Percentiles rank a stretch among this genome's conserved stretches.
Evolutionary conservation across 2,888 invertebrate species (phyloP).

Genomic region (Onchidella celtica): DNA sequence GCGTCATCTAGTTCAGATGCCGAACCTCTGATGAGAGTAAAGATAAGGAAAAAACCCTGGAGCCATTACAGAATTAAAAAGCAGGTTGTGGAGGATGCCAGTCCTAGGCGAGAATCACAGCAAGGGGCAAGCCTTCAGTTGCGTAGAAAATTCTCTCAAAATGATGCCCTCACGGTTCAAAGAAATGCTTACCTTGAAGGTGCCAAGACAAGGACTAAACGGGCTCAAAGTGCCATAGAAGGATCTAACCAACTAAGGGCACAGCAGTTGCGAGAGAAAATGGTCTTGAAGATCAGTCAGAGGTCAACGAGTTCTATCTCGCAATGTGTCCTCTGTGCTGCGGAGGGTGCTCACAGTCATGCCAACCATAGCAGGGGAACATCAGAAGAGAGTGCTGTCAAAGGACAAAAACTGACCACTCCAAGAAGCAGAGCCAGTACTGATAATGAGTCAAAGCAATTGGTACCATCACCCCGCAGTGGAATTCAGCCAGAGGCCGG

Average conservation of each 20-base stretch:
- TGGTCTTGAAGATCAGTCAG: too few species aligned
- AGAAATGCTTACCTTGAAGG: constrained; percentile 13
- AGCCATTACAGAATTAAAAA: constrained; percentile 1
- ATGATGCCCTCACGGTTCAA: constrained; percentile 22
- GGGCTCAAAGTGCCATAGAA: constrained; percentile 22
- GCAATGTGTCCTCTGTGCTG: constrained; percentile 21
- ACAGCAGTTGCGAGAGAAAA: neutral
- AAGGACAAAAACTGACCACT: neutral
- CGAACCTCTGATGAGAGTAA: constrained; percentile 1
- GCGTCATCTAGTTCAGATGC: neutral
- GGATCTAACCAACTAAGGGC: neutral
- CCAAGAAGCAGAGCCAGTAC: too few species aligned
- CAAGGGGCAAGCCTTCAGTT: neutral
- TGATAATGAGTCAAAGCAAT: too few species aligned
- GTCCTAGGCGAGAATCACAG: neutral
- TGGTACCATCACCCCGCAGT: too few species aligned
- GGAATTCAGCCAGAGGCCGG: too few species aligned
- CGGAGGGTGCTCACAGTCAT: neutral
- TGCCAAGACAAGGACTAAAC: neutral
- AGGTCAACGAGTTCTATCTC: neutral
- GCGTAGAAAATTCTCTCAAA: constrained; percentile 8
- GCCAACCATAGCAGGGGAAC: neutral
- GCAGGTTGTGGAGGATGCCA: neutral
- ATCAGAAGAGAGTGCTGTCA: neutral
- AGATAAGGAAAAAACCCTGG: constrained; percentile 14